These are phyloP conservation scores for Sitta carolinensis DNA, from an alignment of 2,797 vertebrate genomes.

Conservation along the genomic window DNA sequence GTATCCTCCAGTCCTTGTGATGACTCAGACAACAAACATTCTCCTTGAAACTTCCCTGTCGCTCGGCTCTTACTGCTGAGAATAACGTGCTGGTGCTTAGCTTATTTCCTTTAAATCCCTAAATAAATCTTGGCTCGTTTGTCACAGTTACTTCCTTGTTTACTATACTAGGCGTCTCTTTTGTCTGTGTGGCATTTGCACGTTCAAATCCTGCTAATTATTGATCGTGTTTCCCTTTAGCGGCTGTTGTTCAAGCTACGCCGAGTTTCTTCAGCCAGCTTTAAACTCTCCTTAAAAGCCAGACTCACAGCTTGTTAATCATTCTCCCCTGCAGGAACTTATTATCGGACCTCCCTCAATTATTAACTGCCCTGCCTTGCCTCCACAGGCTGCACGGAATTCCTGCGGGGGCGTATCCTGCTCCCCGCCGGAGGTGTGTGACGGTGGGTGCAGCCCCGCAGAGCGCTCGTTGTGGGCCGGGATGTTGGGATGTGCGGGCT, in stretches of 20 bases:
- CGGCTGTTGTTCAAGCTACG: background rate
- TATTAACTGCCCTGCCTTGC: background rate
- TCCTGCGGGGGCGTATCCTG: background rate
- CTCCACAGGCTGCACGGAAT: background rate
- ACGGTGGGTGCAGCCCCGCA: fast-evolving
- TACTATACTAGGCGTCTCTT: background rate
- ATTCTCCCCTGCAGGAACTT: background rate
- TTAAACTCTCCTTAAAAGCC: background rate
- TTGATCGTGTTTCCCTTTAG: background rate
- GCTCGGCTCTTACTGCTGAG: background rate
- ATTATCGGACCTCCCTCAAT: background rate
- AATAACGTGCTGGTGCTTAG: background rate
- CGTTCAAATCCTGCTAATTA: background rate
- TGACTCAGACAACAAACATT: background rate
- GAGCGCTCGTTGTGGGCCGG: fast-evolving
- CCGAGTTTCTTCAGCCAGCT: background rate
- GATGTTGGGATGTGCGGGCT: fast-evolving
- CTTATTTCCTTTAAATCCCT: background rate
- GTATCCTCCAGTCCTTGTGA: background rate
- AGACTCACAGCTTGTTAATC: background rate
- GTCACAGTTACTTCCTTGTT: background rate
- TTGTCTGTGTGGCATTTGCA: background rate
- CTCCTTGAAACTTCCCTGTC: background rate
- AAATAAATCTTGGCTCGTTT: background rate
- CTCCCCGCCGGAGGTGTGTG: fast-evolving